Base-by-base conservation (phyloP, 2,113 vertebrate species). In the Antechinus stuartii region DNA sequence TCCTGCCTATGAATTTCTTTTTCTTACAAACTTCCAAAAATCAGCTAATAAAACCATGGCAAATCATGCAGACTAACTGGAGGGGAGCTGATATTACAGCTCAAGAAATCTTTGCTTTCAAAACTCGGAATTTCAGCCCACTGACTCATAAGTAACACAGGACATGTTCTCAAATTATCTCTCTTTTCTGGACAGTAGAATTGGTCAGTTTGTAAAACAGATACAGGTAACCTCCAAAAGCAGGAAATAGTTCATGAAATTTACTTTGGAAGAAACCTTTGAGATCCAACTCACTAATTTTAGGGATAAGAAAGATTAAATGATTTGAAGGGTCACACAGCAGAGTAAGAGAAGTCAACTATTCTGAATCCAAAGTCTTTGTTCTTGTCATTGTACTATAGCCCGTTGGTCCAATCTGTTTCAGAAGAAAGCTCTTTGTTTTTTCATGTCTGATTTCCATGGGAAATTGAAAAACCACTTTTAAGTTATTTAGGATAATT, bases 1-100 rank as follows among this genome's bases (percentile, higher is more conserved):
- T 84, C 68, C 68, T 84, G 68, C 68, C 68, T 84, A 42, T 84
- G 68, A 84, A 42, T 84, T 42, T 84, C 42, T 68, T 68, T 84
- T 84, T 84, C 68, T 42, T 42, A 42, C 22, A 84, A 84, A 84
- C 68, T 84, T 84, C 68, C 68, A 84, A 84, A 84, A 84, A 23
- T 84, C 68, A 84, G 68, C n/a, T 84, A 84, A 84, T 84, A 84
- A 84, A 84, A 84, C 68, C 68, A 42, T 84, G n/a, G 68, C 68
- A 84, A 84, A 84, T 84, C n/a, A 84, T 84, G 68, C 68, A 84
- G 68, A 84, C 16, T 42, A 84, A n/a, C 68, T 84, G 68, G n/a
- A 84, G 68, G 16, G 68, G n/a, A 84, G 68, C 68, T 84, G 68
- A 84, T 84, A 84, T 84, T 84, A 84, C 6, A 76, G 7, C n/a